Conservation (phyloP, 2,888 invertebrate species). For the Anoplius nigerrimus region DNA sequence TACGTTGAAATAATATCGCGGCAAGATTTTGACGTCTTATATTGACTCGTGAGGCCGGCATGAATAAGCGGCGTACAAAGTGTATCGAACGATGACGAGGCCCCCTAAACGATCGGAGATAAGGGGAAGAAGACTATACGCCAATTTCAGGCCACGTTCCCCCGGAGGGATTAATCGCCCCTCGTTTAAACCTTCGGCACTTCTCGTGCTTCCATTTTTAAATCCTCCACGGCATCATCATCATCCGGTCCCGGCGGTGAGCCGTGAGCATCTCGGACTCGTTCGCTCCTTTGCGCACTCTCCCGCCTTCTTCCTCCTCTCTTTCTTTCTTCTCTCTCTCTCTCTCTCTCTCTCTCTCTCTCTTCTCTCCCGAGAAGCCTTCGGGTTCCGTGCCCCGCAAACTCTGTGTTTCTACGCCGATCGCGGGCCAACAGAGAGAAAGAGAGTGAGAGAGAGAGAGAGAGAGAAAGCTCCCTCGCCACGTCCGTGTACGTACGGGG, state of each 20-base stretch:
- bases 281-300: background rate
- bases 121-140: slow-evolving; percentile 55
- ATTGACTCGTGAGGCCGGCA: slow-evolving; percentile 23
- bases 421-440: too few relatives aligned
- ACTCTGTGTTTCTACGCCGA: too few relatives aligned
- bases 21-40: slow-evolving; percentile 17
- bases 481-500: slow-evolving; percentile 22
- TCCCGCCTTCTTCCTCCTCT: slow-evolving; percentile 3
- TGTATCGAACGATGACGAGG: slow-evolving; percentile 55
- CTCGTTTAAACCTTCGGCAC: slow-evolving; percentile 57
- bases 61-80: slow-evolving; percentile 52
- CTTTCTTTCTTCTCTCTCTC: too few relatives aligned
- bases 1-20: slow-evolving; percentile 42
- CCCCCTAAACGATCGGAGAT: slow-evolving; percentile 52
- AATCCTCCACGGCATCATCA: slow-evolving; percentile 32
- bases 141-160: slow-evolving; percentile 53
- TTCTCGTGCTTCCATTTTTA: slow-evolving; percentile 54
- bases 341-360: slow-evolving; percentile 4
- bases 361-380: background rate
- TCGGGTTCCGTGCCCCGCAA: slow-evolving; percentile 5
- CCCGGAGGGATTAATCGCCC: slow-evolving; percentile 53
- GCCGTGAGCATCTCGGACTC: slow-evolving; percentile 11
- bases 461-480: background rate
- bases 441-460: background rate
- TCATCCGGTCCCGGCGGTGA: slow-evolving; percentile 40